phyloP scores from a whole-genome alignment of 2,888 invertebrate species.

The Pollenia griseotomentosa region DNA sequence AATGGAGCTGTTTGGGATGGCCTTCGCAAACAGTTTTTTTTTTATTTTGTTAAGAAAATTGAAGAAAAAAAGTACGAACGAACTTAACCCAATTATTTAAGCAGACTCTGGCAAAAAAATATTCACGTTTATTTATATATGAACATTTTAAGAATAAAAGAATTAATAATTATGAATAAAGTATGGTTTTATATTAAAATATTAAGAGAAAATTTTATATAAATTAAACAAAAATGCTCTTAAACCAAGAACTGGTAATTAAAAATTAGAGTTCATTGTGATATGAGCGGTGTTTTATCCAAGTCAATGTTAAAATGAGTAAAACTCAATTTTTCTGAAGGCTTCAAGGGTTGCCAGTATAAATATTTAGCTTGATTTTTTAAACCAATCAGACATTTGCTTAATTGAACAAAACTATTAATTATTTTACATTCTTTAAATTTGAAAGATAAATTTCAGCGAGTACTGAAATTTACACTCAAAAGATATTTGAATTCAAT shows the following conservation, averaged over 20 bases:
- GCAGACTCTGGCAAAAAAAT: conserved; percentile 27
- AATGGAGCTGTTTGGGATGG: background rate
- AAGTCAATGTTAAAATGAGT: conserved; percentile 40
- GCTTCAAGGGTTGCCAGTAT: conserved; percentile 12
- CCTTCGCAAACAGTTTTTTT: background rate
- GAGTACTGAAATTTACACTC: too few relatives aligned
- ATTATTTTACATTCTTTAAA: too few relatives aligned
- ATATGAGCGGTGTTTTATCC: conserved; percentile 31
- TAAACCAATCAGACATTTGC: background rate
- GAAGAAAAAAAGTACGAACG: conserved; percentile 2
- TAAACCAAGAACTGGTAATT: background rate
- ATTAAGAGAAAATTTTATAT: background rate
- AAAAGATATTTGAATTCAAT: too few relatives aligned
- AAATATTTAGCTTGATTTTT: background rate
- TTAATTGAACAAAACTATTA: too few relatives aligned
- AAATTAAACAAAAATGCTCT: background rate
- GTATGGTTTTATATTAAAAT: background rate
- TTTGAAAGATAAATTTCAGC: too few relatives aligned
- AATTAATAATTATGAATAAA: background rate
- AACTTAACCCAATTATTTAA: conserved; percentile 43
- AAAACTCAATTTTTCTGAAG: background rate
- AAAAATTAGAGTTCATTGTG: background rate
- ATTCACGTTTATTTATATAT: background rate
- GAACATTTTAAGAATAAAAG: background rate
- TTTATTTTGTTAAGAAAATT: conserved; percentile 13